These are phyloP conservation scores for Caenorhabditis macrosperma DNA, from an alignment of 2,888 invertebrate genomes.

Conservation along the genomic window DNA sequence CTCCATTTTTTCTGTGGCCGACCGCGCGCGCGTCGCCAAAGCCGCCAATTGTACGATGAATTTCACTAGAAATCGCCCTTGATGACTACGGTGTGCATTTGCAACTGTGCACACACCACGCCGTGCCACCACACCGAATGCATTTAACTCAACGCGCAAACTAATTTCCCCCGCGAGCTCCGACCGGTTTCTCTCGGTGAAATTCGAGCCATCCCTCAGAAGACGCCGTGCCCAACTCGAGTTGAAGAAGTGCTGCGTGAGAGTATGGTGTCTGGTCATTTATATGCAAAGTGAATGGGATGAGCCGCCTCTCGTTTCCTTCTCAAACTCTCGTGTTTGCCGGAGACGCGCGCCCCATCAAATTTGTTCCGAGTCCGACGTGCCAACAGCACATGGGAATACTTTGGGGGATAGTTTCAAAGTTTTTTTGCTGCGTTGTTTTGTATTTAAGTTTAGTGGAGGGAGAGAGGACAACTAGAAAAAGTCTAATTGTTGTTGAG, in stretches of 20 bases:
- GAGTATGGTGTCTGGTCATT: slow-evolving; percentile 41
- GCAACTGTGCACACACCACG: too few relatives aligned
- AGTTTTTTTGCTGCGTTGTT: too few relatives aligned
- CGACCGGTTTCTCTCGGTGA: neutral
- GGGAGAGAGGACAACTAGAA: neutral
- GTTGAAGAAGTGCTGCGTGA: neutral
- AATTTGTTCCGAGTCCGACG: slow-evolving; percentile 24
- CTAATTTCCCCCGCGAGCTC: too few relatives aligned
- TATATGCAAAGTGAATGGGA: slow-evolving; percentile 55
- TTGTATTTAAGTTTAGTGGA: neutral
- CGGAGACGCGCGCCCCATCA: slow-evolving; percentile 11
- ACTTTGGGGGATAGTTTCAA: slow-evolving; percentile 9
- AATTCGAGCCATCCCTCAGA: neutral
- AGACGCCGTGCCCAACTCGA: neutral
- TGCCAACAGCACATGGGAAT: slow-evolving; percentile 42
- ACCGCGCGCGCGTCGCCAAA: neutral
- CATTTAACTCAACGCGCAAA: too few relatives aligned
- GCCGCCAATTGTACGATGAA: neutral
- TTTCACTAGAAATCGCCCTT: neutral
- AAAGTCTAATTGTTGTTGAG: too few relatives aligned
- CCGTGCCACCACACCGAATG: too few relatives aligned
- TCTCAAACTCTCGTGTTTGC: slow-evolving; percentile 17
- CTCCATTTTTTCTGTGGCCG: neutral
- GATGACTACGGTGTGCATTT: too few relatives aligned
- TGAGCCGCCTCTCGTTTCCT: slow-evolving; percentile 12